These are phyloP conservation scores for Melieria omissa DNA, from an alignment of 2,888 invertebrate genomes.

Conservation along the genomic window DNA sequence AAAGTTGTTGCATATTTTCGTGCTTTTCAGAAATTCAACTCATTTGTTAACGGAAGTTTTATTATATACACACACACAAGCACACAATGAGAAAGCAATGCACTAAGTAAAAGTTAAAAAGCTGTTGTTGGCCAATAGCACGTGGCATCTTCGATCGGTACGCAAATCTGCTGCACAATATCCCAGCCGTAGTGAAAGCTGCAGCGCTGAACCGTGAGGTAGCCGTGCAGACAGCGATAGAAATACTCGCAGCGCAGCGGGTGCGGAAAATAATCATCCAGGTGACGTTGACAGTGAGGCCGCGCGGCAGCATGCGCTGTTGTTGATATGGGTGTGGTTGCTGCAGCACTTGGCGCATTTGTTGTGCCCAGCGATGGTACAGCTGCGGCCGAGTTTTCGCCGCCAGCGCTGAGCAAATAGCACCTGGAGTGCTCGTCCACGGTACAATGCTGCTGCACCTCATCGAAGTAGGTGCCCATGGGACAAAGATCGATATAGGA, in stretches of 20 bases:
- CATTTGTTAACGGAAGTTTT: no score
- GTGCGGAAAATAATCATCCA: constrained; percentile 51
- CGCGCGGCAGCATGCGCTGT: neutral
- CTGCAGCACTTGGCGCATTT: neutral
- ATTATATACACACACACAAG: neutral
- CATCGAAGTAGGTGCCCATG: constrained; percentile 53
- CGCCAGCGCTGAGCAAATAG: neutral
- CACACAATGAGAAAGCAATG: neutral
- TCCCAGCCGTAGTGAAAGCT: constrained; percentile 57
- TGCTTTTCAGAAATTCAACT: neutral
- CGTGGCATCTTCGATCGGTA: constrained; percentile 46
- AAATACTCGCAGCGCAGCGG: constrained; percentile 56
- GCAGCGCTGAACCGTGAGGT: constrained; percentile 55
- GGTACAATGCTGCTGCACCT: constrained; percentile 48
- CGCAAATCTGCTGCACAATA: constrained; percentile 48
- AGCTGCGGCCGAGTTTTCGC: constrained; percentile 26
- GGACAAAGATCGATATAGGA: constrained; percentile 55
- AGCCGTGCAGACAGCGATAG: constrained; percentile 54
- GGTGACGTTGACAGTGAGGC: constrained; percentile 30
- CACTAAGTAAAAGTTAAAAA: neutral
- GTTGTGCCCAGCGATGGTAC: constrained; percentile 4
- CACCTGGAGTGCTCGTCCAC: constrained; percentile 52
- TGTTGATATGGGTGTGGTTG: neutral
- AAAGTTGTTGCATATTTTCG: constrained; percentile 5
- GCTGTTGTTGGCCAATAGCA: constrained; percentile 41